Evolutionary conservation across 2,888 invertebrate species (phyloP).

Genomic region (Cybosia mesomella): DNA sequence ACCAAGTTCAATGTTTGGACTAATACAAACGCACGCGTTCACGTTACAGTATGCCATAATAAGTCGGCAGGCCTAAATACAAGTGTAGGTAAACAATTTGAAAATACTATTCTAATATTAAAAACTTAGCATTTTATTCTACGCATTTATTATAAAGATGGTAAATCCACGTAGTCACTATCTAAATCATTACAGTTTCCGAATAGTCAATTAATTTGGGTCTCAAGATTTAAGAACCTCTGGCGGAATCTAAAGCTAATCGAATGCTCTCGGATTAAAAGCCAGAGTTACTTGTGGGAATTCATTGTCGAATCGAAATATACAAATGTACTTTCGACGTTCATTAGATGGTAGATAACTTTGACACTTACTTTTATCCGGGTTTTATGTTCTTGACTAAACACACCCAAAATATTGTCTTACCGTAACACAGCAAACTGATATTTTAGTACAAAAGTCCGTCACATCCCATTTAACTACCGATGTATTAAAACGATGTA

Average conservation of each 20-base stretch:
- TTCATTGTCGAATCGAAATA: slow-evolving; percentile 43
- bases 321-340: slow-evolving; percentile 45
- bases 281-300: slow-evolving; percentile 53
- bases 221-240: slow-evolving; percentile 51
- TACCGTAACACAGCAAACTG: background rate
- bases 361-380: slow-evolving; percentile 18
- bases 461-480: background rate
- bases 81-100: background rate
- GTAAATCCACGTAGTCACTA: slow-evolving; percentile 45
- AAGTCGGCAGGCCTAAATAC: background rate
- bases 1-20: background rate
- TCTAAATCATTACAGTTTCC: slow-evolving; percentile 52
- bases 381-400: slow-evolving; percentile 25
- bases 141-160: slow-evolving; percentile 35
- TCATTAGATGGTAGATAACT: slow-evolving; percentile 40
- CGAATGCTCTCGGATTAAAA: slow-evolving; percentile 54
- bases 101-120: background rate
- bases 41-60: background rate
- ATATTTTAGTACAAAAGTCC: slow-evolving; percentile 8
- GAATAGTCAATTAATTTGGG: slow-evolving; percentile 55
- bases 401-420: background rate
- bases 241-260: slow-evolving; percentile 53
- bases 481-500: no score
- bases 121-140: background rate
- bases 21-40: background rate